Base-by-base conservation (phyloP, 1,140 invertebrate species). In the Octopus bimaculoides region DNA sequence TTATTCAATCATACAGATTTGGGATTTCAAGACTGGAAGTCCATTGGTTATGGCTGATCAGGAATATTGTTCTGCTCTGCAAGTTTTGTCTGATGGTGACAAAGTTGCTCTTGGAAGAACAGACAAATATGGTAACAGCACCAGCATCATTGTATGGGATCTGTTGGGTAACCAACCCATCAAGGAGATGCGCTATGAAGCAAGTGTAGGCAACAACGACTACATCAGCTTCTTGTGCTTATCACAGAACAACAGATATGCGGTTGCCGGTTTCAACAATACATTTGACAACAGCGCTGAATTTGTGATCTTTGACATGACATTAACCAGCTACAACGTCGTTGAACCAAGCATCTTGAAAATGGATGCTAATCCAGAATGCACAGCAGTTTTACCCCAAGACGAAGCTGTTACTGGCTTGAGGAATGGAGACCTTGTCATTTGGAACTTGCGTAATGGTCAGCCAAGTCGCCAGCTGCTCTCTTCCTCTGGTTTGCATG, bases 401-500 rank as follows among this genome's bases (percentile, higher is more conserved):
- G 86, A 89, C 66, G 90, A 90, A 76, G 90, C 88, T 0, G 86
- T 90, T n/a, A 90, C 90, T 54, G 90, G 90, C 52, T 80, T 87
- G 20, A 78, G 87, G 54, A 89, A 89, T 80, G 90, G 90, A 61
- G 88, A 90, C 56, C 83, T 90, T 3, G 84, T 87, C 14, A 85
- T 90, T 54, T 90, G 90, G 90, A 90, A 86, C 77, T 76, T 90
- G 55, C 81, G 85, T 17, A 89, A 87, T 52, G 89, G 88, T 52
- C 86, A 89, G 78, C 84, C 88, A 0, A 86, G 81, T 66, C 82
- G 88, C 10, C 87, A 89, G 80, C 80, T 89, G 55, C 79, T 87
- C 54, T 84, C 85, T 6, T 80, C 82, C 61, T 82, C 83, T 41
- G 86, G 85, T 52, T 78, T 77, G 20, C 85, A 86, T 82, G 88